A percentile compares a stretch with the other conserved stretches of the same genome.
These are phyloP conservation scores for Drosophila insularis DNA, from an alignment of 1,140 invertebrate genomes.

Conservation along the genomic window DNA sequence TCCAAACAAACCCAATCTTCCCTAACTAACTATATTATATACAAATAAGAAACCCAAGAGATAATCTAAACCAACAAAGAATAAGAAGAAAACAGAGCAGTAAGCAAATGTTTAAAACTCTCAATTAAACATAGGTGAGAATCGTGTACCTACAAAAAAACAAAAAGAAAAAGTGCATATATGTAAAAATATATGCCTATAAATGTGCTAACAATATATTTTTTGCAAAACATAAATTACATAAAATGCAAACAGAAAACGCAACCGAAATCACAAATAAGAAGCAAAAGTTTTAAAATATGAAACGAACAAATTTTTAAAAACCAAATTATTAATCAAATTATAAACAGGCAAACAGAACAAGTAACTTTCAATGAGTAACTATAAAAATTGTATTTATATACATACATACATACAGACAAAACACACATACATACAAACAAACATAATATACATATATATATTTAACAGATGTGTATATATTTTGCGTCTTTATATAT, in stretches of 20 bases:
- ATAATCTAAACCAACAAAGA: conserved; percentile 34
- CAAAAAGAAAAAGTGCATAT: conserved; percentile 27
- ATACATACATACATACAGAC: background rate
- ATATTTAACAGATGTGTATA: conserved; percentile 54
- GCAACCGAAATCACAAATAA: conserved; percentile 35
- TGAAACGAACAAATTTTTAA: conserved; percentile 55
- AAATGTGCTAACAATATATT: conserved; percentile 58
- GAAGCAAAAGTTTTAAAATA: conserved; percentile 59
- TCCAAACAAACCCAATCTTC: conserved; percentile 21
- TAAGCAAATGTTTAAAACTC: conserved; percentile 56
- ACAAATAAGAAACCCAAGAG: conserved; percentile 14
- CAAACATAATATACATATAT: conserved; percentile 42
- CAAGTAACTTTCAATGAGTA: conserved; percentile 15
- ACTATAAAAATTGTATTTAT: conserved; percentile 4
- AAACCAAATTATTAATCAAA: conserved; percentile 17
- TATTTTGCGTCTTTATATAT: conserved; percentile 76
- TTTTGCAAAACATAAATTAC: conserved; percentile 70
- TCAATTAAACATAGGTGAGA: conserved; percentile 71
- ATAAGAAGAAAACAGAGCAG: conserved; percentile 12
- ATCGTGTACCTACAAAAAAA: conserved; percentile 72
- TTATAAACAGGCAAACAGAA: background rate
- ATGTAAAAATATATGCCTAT: conserved; percentile 10
- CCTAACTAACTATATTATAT: conserved; percentile 18
- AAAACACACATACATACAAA: conserved; percentile 21
- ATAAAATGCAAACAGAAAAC: conserved; percentile 29